Percentiles rank a stretch among this genome's conserved stretches.
phyloP scores from a whole-genome alignment of 2,797 vertebrate genomes.

The Acanthiza pusilla region DNA sequence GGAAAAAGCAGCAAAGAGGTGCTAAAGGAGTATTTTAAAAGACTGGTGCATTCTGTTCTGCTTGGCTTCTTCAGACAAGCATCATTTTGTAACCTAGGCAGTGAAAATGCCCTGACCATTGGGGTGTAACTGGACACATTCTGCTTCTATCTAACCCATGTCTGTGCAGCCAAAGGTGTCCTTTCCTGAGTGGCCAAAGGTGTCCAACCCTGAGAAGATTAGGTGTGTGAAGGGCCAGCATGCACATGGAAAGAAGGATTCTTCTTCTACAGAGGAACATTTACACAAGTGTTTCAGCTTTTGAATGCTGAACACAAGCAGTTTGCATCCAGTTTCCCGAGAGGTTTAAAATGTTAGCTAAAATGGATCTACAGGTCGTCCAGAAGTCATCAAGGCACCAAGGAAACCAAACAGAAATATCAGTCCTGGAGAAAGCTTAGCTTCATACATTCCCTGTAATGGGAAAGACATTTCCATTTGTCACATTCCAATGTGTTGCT shows the following conservation, averaged over 20 bases:
- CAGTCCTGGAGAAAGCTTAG: accelerated
- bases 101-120: not conserved
- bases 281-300: not conserved
- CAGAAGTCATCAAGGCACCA: not conserved
- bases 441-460: not conserved
- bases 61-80: not conserved
- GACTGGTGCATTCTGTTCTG: not conserved
- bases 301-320: not conserved
- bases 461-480: not conserved
- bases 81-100: not conserved
- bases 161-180: not conserved
- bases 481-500: not conserved
- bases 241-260: not conserved
- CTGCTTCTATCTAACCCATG: not conserved
- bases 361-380: not conserved
- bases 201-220: not conserved
- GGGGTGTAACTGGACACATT: not conserved
- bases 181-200: not conserved
- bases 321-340: not conserved
- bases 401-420: not conserved
- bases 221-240: not conserved
- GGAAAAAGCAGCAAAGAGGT: not conserved
- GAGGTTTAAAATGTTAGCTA: not conserved
- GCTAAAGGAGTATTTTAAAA: not conserved
- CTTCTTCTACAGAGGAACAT: not conserved